These are phyloP conservation scores for Hippocampus zosterae DNA, from an alignment of 2,113 vertebrate genomes.

Conservation along the genomic window DNA sequence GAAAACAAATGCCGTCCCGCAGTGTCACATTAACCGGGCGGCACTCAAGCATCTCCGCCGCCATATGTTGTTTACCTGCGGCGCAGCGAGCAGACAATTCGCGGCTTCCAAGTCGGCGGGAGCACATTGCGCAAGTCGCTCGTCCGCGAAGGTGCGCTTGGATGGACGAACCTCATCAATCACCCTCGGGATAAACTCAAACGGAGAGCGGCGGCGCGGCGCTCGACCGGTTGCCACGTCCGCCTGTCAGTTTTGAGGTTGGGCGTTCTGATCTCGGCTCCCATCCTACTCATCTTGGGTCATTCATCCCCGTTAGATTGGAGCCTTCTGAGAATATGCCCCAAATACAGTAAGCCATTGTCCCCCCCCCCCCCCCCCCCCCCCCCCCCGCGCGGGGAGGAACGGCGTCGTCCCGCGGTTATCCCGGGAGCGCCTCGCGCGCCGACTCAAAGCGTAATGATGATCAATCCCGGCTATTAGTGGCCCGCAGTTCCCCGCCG, in stretches of 20 bases:
- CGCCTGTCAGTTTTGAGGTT: background rate
- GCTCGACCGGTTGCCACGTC: background rate
- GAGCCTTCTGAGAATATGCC: slow-evolving; percentile 18
- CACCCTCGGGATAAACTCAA: no score
- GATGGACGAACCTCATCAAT: background rate
- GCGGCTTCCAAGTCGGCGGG: background rate
- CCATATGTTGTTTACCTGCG: slow-evolving; percentile 28
- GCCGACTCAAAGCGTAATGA: slow-evolving; percentile 61
- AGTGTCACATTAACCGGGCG: slow-evolving; percentile 10
- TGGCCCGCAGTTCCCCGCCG: slow-evolving; percentile 51
- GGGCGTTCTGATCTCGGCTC: background rate
- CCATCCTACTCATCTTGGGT: slow-evolving; percentile 6
- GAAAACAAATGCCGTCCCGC: background rate
- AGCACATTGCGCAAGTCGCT: background rate
- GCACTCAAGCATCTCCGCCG: slow-evolving; percentile 7
- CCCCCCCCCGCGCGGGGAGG: slow-evolving; percentile 24
- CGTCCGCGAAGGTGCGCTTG: background rate
- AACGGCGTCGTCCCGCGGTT: slow-evolving; percentile 26
- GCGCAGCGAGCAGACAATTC: background rate
- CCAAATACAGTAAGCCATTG: slow-evolving; percentile 10
- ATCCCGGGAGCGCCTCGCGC: slow-evolving; percentile 5
- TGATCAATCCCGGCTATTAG: slow-evolving; percentile 62
- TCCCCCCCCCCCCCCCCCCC: background rate
- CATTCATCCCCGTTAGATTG: slow-evolving; percentile 22
- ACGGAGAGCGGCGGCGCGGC: no score